Base-by-base conservation (phyloP, 2,888 invertebrate genomes). In the Acanthosepion pharaonis region DNA sequence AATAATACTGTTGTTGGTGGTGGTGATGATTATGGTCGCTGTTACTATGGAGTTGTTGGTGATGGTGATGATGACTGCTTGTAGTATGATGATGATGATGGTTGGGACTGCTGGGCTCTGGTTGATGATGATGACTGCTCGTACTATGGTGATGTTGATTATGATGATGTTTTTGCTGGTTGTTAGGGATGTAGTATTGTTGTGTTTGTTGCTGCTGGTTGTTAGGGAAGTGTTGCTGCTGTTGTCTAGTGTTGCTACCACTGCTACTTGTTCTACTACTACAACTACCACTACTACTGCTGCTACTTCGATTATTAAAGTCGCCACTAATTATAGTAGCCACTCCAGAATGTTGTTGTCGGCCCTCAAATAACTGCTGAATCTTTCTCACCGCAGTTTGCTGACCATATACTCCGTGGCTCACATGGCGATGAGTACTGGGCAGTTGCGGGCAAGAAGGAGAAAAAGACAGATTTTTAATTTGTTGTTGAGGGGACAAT, bases 121-220 rank as follows among this genome's bases (percentile, higher is more conserved):
- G n/a, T n/a, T 78, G 78, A 15, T 78, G 78, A n/a, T 78, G 78
- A 78, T 78, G 78, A 18, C 33, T 78, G n/a, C 78, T n/a, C 8
- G 78, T 15, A 11, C n/a, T n/a, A 5, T 78, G 78, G n/a, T 78
- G 78, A 9, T 78, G 18, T 78, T 15, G n/a, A n/a, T n/a, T 78
- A n/a, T 78, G 78, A n/a, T 78, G 78, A n/a, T 78, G 78, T n/a
- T 78, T 78, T 78, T 78, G 78, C n/a, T 78, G 78, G 78, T 78
- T 78, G 78, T 78, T 78, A 78, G 78, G 78, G 78, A n/a, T 11
- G 78, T 78, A 9, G 11, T 78, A n/a, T 33, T 78, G 78, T 78
- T n/a, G 78, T 78, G 28, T 28, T 78, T 78, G 78, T 78, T 78
- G 78, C 33, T 78, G 78, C 15, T 78, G 64, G 64, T 64, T 28